Conservation (phyloP, 2,888 invertebrate species). For the Erynnis tages region DNA sequence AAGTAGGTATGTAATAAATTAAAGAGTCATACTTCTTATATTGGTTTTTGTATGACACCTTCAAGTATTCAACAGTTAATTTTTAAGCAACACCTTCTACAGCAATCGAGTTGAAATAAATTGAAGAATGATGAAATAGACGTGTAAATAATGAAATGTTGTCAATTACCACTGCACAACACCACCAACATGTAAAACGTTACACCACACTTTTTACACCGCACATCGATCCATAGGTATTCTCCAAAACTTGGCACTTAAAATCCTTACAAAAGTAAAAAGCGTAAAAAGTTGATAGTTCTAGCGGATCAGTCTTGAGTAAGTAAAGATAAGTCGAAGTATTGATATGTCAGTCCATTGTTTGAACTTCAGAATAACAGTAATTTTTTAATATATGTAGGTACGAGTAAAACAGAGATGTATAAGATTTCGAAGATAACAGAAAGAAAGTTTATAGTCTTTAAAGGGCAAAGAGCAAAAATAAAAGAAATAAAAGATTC, state of each 20-base stretch:
- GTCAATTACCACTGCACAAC: conserved; percentile 36
- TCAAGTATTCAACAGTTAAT: too few relatives aligned
- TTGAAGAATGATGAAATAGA: too few relatives aligned
- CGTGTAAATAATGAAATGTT: too few relatives aligned
- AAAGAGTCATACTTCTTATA: too few relatives aligned
- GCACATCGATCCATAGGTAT: conserved; percentile 9
- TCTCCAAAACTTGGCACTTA: conserved; percentile 43
- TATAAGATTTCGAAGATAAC: conserved; percentile 7
- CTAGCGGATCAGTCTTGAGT: conserved; percentile 68
- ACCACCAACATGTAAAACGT: conserved; percentile 23
- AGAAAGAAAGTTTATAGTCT: neutral
- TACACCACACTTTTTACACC: conserved; percentile 24
- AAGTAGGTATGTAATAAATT: too few relatives aligned
- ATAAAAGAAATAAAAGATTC: conserved; percentile 8
- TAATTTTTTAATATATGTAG: conserved; percentile 10
- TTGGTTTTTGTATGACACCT: too few relatives aligned
- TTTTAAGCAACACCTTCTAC: too few relatives aligned
- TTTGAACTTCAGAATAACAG: conserved; percentile 16
- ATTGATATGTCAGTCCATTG: conserved; percentile 66
- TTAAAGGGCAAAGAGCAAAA: neutral
- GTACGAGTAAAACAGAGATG: conserved; percentile 2
- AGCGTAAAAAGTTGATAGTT: conserved; percentile 47
- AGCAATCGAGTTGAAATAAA: too few relatives aligned
- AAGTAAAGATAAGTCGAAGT: conserved; percentile 52
- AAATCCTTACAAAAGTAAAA: conserved; percentile 30